Base-by-base conservation (phyloP, 2,888 invertebrate genomes). In the Orthonychiurus folsomi region DNA sequence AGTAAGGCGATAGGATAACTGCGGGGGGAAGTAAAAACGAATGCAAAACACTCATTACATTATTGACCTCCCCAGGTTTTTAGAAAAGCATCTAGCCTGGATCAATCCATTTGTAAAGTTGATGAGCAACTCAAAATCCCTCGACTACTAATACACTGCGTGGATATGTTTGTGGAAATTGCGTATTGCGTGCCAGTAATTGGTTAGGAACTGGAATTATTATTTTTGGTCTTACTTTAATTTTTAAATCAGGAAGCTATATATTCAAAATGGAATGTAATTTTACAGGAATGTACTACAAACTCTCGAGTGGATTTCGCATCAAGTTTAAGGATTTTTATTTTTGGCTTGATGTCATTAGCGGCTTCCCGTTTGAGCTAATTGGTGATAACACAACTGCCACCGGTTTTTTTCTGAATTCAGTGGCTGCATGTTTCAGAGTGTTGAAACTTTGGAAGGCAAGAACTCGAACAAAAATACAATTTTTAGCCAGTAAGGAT, bases 111-210 rank as follows among this genome's bases (percentile, higher is more conserved):
- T n/a, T n/a, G n/a, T n/a, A n/a, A n/a, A n/a, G n/a, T n/a, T n/a
- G n/a, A n/a, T n/a, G n/a, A n/a, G n/a, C n/a, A n/a, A n/a, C n/a
- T n/a, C n/a, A n/a, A n/a, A n/a, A n/a, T n/a, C n/a, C n/a, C n/a
- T n/a, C n/a, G n/a, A n/a, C n/a, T n/a, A n/a, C 48, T 48, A 48
- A 48, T 48, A 15, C n/a, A 15, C 56, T 37, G 63, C 0, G 23
- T 56, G 0, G 71, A 71, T 58, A 56, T 71, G 0, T 58, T 67
- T 20, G 66, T 70, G 9, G 71, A 71, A 56, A 70, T 71, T 24
- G 47, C 66, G 1, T 62, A 67, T 1, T 66, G 69, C 3, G 63
- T 64, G 59, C 71, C 71, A 0, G 67, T 69, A 26, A 57, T 63
- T 24, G 71, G 71, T 69, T 56, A 27, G 26, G 18, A 1, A 18